Evolutionary conservation across 2,888 invertebrate species (phyloP), one percentile per base, ranked within the genome.

Genomic region (Rhimphoctona megacephalus): DNA sequence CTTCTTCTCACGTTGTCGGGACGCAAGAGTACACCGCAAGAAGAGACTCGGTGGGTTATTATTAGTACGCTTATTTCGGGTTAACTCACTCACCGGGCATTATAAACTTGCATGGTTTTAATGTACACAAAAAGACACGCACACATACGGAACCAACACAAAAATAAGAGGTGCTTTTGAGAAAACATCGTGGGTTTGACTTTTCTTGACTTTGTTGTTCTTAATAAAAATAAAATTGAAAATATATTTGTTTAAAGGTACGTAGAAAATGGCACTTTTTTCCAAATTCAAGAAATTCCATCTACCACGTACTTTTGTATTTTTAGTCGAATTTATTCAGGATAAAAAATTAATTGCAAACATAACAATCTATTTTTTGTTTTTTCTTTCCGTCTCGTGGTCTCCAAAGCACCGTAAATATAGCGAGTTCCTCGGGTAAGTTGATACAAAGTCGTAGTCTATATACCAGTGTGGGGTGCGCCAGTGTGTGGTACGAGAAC

Each of bases 1-100:
- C 22, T 33, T 36, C 54, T 66, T 39, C 30, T 52, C 33, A 25
- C 33, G 33, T 30, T n/a, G 36, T 64, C 64, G 17, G 30, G 19
- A 72, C 49, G 39, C 46, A 33, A 81, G 30, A 52, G 33, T 14
- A 39, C 30, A 54, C 73, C 54, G 36, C 74, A 69, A 64, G 64
- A 49, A 80, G 61, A 80, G 57, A 81, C 33, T 36, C 39, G 19
- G 22, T 22, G 36, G 14, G 43, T 33, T 81, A 81, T 80, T 81
- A 76, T 80, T 76, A 80, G 83, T 76, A 5, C 66, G 67, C 61
- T 76, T 86, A 83, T 86, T 85, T 83, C 54, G 79, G 82, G 70
- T 82, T 70, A 79, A 83, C 82, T 85, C 82, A 80, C 79, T 39
- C 74, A 57, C 73, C 61, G 70, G 39, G 79, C 52, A 67, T 66